Percentiles rank a stretch among this genome's conserved stretches.
Conservation (phyloP, 2,888 invertebrate genomes). For the Idaea biselata region DNA sequence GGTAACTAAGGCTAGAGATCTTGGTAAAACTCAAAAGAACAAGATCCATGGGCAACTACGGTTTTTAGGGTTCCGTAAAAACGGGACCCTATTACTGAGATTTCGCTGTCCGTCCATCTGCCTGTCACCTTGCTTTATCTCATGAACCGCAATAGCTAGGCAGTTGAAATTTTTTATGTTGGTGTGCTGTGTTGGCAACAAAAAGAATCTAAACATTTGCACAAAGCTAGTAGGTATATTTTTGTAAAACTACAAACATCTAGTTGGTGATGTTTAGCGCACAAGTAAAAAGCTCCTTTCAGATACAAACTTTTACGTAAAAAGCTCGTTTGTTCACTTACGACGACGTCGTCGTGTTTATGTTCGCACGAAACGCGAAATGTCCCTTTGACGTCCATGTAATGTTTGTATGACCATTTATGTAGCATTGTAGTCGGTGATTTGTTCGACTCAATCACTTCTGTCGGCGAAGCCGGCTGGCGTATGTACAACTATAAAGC, state of each 20-base stretch:
- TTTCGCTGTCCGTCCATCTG: no score
- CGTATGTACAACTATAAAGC: conserved; percentile 2
- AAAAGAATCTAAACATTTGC: no score
- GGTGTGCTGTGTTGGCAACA: no score
- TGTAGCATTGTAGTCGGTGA: conserved; percentile 61
- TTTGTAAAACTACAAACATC: not conserved
- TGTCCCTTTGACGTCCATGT: conserved; percentile 45
- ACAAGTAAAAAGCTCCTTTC: conserved; percentile 41
- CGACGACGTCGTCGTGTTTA: conserved; percentile 63
- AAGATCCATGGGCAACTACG: no score
- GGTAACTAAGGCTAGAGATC: no score
- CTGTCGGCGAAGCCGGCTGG: conserved; percentile 1
- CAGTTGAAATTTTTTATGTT: no score
- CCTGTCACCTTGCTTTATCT: no score
- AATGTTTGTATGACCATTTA: conserved; percentile 42
- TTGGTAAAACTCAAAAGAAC: no score
- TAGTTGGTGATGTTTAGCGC: conserved; percentile 4
- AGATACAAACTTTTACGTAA: conserved; percentile 38
- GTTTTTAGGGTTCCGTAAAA: no score
- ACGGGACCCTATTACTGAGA: no score
- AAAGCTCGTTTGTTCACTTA: conserved; percentile 54
- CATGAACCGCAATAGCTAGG: no score
- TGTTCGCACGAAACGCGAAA: conserved; percentile 51
- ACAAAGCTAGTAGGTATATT: not conserved
- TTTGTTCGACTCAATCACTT: conserved; percentile 54